Percentiles rank a stretch among this genome's conserved stretches.
Conservation (phyloP, 2,113 vertebrate genomes). For the Clarias gariepinus region DNA sequence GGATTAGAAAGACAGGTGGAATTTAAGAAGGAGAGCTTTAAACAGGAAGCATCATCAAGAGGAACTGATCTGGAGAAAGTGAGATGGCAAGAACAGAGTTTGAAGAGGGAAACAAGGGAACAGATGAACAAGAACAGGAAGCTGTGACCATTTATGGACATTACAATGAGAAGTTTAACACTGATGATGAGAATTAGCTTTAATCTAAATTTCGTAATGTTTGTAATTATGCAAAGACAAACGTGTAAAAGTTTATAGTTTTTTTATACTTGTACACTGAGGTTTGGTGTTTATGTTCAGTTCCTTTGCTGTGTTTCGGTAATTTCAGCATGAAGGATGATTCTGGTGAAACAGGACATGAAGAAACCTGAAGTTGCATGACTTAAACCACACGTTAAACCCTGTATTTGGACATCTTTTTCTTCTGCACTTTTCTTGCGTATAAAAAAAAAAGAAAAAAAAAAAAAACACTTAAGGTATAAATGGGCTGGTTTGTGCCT, state of each 20-base stretch:
- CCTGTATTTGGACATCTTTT: not conserved
- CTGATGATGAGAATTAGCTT: not conserved
- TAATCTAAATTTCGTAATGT: too few species aligned
- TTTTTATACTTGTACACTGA: too few species aligned
- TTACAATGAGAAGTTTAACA: not conserved
- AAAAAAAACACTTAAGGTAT: too few species aligned
- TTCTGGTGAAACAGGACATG: constrained; percentile 1
- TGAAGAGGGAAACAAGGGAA: not conserved
- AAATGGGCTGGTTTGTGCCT: not conserved
- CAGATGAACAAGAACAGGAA: constrained; percentile 1
- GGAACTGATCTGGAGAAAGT: not conserved
- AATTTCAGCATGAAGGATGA: not conserved
- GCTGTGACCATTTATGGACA: not conserved
- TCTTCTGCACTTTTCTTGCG: not conserved
- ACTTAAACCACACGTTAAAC: not conserved
- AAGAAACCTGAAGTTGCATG: not conserved
- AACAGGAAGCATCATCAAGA: not conserved
- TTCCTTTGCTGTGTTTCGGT: not conserved
- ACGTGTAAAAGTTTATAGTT: not conserved
- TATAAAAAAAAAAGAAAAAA: not conserved
- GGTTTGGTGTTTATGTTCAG: not conserved
- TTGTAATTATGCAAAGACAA: not conserved
- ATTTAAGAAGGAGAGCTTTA: not conserved
- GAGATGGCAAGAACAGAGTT: not conserved
- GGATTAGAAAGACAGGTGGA: not conserved